phyloP scores from a whole-genome alignment of 2,113 vertebrate species.

The Salvelinus fontinalis region DNA sequence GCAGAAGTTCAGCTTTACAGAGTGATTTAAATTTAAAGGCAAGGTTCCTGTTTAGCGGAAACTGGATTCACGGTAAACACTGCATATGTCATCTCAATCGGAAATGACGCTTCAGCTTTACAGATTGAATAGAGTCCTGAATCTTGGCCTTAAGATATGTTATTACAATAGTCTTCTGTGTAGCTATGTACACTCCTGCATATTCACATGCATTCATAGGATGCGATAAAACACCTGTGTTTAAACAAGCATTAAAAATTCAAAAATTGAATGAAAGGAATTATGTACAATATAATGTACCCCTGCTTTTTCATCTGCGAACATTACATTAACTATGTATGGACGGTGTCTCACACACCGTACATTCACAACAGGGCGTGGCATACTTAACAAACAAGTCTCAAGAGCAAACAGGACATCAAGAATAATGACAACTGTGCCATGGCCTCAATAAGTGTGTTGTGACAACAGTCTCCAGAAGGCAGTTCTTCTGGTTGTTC shows the following conservation, averaged over 20 bases:
- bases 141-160: slow-evolving; percentile 74
- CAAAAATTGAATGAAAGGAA: slow-evolving; percentile 85
- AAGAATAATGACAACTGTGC: slow-evolving; percentile 26
- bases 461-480: slow-evolving; percentile 42
- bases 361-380: slow-evolving; percentile 19
- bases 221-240: slow-evolving; percentile 86
- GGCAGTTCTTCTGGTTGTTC: slow-evolving; percentile 27
- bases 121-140: slow-evolving; percentile 20
- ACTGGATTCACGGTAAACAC: no score
- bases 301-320: slow-evolving; percentile 28
- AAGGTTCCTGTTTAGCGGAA: no score
- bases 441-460: slow-evolving; percentile 32
- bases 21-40: no score
- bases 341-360: slow-evolving; percentile 24
- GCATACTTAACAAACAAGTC: slow-evolving; percentile 24
- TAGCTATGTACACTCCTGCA: slow-evolving; percentile 77
- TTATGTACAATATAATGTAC: slow-evolving; percentile 60
- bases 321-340: slow-evolving; percentile 34
- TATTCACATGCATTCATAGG: slow-evolving; percentile 99
- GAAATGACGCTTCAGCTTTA: not conserved
- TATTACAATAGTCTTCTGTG: slow-evolving; percentile 77
- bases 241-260: slow-evolving; percentile 80
- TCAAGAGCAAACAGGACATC: slow-evolving; percentile 18
- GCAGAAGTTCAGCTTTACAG: no score
- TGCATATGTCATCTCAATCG: no score